Percentiles rank a stretch among this genome's conserved stretches.
phyloP scores from a whole-genome alignment of 2,113 vertebrate species.

The Ceuthmochares aereus region DNA sequence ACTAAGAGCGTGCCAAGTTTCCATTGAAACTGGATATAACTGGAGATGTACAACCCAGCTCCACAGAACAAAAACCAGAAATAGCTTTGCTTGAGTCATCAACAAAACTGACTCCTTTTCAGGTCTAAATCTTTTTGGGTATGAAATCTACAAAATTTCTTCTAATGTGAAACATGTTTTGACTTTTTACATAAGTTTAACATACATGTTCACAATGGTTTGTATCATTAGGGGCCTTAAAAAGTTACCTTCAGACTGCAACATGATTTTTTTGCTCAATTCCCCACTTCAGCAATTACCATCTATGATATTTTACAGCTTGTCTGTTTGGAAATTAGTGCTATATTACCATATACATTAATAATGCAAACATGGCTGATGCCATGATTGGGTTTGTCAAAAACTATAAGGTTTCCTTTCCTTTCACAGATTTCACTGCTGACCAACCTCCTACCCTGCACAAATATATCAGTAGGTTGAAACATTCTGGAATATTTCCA shows the following conservation, averaged over 20 bases:
- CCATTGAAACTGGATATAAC: not conserved
- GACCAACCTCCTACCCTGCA: not conserved
- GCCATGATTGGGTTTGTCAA: not conserved
- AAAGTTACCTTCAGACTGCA: not conserved
- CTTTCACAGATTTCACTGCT: not conserved
- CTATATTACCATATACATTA: not conserved
- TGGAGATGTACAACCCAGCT: slow-evolving; percentile 14
- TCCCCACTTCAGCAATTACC: not conserved
- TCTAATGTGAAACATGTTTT: rapidly evolving
- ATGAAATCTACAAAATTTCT: not conserved
- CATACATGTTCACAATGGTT: rapidly evolving
- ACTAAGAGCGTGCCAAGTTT: slow-evolving; percentile 33
- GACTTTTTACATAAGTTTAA: not conserved
- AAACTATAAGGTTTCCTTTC: not conserved
- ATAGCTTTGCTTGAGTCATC: slow-evolving; percentile 17
- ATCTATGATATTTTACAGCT: not conserved
- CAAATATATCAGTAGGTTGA: not conserved
- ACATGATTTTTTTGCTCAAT: not conserved
- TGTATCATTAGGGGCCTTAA: not conserved
- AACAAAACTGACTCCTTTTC: not conserved
- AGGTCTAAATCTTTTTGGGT: not conserved
- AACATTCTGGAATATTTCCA: not conserved
- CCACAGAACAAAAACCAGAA: slow-evolving; percentile 2
- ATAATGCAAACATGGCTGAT: not conserved
- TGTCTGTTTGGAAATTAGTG: not conserved